Evolutionary conservation across 2,888 invertebrate genomes (phyloP).

Genomic region (Liodrosophila aerea): DNA sequence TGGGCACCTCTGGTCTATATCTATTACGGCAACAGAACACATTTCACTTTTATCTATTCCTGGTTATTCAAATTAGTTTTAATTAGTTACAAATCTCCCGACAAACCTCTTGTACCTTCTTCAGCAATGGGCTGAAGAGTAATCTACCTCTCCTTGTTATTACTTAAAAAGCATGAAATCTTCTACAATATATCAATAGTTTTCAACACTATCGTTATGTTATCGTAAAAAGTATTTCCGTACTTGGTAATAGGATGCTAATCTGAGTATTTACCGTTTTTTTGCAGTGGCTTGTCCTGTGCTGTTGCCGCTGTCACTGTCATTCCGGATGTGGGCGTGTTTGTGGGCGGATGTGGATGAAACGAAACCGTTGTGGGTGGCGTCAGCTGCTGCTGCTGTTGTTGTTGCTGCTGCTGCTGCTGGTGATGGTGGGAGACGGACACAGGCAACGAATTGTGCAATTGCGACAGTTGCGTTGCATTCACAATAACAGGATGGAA

Average conservation of each 20-base stretch:
- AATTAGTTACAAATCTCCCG: no score
- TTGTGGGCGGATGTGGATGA: conserved; percentile 70
- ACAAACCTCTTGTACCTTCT: no score
- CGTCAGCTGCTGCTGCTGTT: conserved; percentile 59
- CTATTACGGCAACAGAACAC: no score
- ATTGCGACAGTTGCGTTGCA: conserved; percentile 89
- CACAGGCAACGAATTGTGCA: conserved; percentile 53
- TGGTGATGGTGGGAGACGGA: conserved; percentile 59
- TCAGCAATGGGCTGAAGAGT: no score
- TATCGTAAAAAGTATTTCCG: no score
- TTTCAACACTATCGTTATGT: no score
- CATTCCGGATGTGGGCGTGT: conserved; percentile 61
- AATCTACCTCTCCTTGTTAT: no score
- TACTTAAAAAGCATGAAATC: no score
- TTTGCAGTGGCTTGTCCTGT: conserved; percentile 83
- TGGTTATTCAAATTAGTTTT: no score
- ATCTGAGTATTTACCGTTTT: conserved; percentile 80
- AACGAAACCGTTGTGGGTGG: conserved; percentile 66
- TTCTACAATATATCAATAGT: no score
- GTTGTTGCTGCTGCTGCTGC: conserved; percentile 68
- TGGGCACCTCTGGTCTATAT: no score
- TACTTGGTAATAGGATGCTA: background rate
- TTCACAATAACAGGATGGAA: conserved; percentile 90
- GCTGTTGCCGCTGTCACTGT: conserved; percentile 65
- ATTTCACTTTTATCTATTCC: no score